These are phyloP conservation scores for Drepana arcuata DNA, from an alignment of 1,140 invertebrate genomes.

Conservation along the genomic window DNA sequence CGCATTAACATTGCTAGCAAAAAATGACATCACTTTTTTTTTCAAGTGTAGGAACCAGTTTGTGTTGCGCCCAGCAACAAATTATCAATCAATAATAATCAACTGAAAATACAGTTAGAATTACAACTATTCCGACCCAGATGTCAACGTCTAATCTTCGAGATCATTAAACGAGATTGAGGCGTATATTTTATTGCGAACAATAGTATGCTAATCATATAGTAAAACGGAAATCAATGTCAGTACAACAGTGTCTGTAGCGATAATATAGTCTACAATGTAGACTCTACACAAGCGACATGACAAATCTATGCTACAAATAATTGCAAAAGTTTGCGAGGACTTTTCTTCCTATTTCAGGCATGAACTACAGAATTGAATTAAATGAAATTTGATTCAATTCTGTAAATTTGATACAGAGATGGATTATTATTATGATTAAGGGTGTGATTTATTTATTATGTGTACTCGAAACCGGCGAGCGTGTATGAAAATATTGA, in stretches of 20 bases:
- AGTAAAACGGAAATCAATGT: slow-evolving; percentile 26
- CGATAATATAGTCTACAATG: neutral
- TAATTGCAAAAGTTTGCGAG: no score
- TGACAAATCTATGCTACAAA: no score
- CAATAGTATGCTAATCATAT: slow-evolving; percentile 16
- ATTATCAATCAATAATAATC: slow-evolving; percentile 29
- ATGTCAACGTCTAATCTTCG: slow-evolving; percentile 21
- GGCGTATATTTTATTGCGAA: slow-evolving; percentile 8
- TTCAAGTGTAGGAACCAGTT: slow-evolving; percentile 11
- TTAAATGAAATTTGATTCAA: no score
- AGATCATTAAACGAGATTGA: slow-evolving; percentile 9
- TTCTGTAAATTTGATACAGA: no score
- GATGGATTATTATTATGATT: no score
- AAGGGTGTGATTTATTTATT: no score
- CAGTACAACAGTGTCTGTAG: slow-evolving; percentile 20
- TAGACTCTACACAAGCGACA: neutral
- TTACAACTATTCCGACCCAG: slow-evolving; percentile 34
- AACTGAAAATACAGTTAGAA: slow-evolving; percentile 40
- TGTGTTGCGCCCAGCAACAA: slow-evolving; percentile 12
- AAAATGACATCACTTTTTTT: slow-evolving; percentile 55
- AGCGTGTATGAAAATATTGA: no score
- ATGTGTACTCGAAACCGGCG: no score
- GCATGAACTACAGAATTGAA: no score
- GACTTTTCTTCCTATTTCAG: no score
- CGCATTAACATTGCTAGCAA: slow-evolving; percentile 36